Percentiles rank a stretch among this genome's conserved stretches.
Conservation (phyloP, 2,113 vertebrate genomes). For the Vulpes lagopus region DNA sequence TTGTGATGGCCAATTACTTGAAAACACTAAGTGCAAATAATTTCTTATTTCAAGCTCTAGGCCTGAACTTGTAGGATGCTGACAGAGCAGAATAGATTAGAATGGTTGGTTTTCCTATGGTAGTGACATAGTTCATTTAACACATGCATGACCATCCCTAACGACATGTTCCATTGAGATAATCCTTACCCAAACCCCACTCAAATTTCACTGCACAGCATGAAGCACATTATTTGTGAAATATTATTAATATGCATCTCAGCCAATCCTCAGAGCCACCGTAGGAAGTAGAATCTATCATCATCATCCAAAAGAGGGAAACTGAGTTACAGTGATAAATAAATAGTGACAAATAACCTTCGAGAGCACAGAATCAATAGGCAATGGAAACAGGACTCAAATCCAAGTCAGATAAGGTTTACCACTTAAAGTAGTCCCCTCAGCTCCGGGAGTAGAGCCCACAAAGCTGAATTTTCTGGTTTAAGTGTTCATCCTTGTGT, state of each 20-base stretch:
- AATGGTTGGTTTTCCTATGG: background rate
- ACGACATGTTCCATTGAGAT: background rate
- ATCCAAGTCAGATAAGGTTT: background rate
- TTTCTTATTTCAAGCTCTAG: constrained; percentile 59
- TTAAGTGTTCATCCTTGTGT: background rate
- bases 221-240: background rate
- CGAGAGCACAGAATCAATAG: background rate
- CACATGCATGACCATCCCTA: background rate
- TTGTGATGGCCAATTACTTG: constrained; percentile 60
- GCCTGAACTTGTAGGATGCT: background rate
- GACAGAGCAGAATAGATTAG: background rate
- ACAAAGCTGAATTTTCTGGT: background rate
- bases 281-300: background rate
- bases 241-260: background rate
- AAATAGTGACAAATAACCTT: background rate
- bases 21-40: constrained; percentile 55
- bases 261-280: background rate
- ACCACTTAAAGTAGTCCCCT: background rate
- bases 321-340: background rate
- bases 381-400: background rate
- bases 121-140: background rate
- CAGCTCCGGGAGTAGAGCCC: background rate
- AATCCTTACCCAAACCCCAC: background rate
- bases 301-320: background rate
- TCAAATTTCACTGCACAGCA: background rate